Conservation (phyloP, 2,113 vertebrate species). For the Urocynchramus pylzowi region DNA sequence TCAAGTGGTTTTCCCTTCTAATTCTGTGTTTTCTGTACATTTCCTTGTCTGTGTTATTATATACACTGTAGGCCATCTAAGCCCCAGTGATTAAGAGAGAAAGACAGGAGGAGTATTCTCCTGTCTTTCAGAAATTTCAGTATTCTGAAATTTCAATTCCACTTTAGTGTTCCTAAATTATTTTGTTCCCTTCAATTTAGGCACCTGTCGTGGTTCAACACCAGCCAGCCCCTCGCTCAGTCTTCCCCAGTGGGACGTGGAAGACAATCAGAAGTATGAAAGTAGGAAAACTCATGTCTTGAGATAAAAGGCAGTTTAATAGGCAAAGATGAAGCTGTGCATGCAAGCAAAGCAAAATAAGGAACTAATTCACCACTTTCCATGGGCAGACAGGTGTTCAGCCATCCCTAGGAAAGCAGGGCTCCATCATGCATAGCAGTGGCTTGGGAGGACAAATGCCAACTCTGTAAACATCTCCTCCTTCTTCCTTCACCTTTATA, state of each 20-base stretch:
- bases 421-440: not conserved
- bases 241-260: not conserved
- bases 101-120: not conserved
- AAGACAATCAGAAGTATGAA: not conserved
- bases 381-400: not conserved
- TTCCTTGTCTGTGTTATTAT: not conserved
- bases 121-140: not conserved
- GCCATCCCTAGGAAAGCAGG: not conserved
- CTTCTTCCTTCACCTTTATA: not conserved
- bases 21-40: not conserved
- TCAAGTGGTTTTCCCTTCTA: not conserved
- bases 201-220: not conserved
- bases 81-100: not conserved
- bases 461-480: not conserved
- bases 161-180: not conserved
- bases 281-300: not conserved
- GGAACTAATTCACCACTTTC: not conserved
- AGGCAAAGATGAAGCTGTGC: not conserved
- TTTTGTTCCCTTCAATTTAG: not conserved
- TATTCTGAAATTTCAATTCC: not conserved
- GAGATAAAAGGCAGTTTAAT: not conserved
- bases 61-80: not conserved
- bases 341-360: not conserved
- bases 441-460: not conserved
- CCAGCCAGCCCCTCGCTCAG: rapidly evolving